These are phyloP conservation scores for Lasioglossum figueresi DNA, from an alignment of 2,888 invertebrate genomes.

Conservation along the genomic window DNA sequence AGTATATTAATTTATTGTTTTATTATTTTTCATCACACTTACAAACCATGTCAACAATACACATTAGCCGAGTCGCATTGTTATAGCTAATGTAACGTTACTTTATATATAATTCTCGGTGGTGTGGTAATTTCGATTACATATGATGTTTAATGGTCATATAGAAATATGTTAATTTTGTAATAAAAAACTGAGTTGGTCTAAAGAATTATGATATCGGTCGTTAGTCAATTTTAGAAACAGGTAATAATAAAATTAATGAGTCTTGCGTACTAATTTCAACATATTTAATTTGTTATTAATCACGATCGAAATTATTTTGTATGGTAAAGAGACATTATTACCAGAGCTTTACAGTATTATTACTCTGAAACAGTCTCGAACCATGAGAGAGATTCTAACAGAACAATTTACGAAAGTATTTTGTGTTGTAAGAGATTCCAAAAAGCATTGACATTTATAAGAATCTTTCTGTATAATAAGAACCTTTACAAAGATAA, in stretches of 20 bases:
- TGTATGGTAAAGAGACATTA: conserved; percentile 24
- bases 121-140: conserved; percentile 57
- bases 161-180: conserved; percentile 54
- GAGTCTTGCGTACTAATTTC: conserved; percentile 28
- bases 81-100: conserved; percentile 64
- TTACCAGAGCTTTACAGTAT: conserved; percentile 12
- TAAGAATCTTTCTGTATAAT: conserved; percentile 11
- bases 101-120: conserved; percentile 60
- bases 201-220: conserved; percentile 49
- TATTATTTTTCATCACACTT: conserved; percentile 71
- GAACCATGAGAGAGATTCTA: conserved; percentile 46
- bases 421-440: conserved; percentile 1
- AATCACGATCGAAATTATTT: conserved; percentile 5
- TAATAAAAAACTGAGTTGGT: conserved; percentile 43
- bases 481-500: conserved; percentile 27
- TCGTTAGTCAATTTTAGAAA: conserved; percentile 42
- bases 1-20: conserved; percentile 68
- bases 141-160: conserved; percentile 60
- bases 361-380: conserved; percentile 35
- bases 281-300: conserved; percentile 25
- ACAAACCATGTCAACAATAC: conserved; percentile 69
- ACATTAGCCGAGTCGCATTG: conserved; percentile 65
- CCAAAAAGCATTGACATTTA: background rate
- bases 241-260: conserved; percentile 20
- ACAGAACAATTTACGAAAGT: conserved; percentile 31